Conservation (phyloP, 2,113 vertebrate species). For the Gasterosteus nipponicus region DNA sequence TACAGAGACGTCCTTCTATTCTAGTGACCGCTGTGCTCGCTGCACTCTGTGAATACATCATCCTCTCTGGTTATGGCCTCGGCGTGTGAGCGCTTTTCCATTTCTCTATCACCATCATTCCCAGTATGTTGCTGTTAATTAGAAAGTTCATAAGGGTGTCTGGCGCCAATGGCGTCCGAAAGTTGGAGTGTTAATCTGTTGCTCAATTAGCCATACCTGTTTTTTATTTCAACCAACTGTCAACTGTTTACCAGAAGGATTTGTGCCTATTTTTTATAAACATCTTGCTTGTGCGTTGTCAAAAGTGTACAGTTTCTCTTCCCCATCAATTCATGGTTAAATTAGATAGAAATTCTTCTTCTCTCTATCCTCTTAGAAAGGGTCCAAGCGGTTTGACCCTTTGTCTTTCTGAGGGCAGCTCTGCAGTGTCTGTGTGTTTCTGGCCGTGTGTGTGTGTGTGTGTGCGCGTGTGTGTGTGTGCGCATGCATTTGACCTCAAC, state of each 20-base stretch:
- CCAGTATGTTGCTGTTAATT: conserved; percentile 29
- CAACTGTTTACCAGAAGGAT: too few relatives aligned
- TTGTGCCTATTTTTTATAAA: neutral
- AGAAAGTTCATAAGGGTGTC: conserved; percentile 36
- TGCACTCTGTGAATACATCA: conserved; percentile 21
- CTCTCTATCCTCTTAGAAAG: neutral
- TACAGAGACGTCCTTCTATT: conserved; percentile 22
- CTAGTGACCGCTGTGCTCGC: conserved; percentile 31
- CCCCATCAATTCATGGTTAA: neutral
- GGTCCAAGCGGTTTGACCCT: neutral
- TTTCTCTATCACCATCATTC: conserved; percentile 39
- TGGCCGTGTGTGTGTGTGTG: conserved; percentile 1
- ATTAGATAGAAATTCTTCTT: neutral
- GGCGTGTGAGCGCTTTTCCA: conserved; percentile 25
- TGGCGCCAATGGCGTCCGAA: neutral
- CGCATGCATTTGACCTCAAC: conserved; percentile 60
- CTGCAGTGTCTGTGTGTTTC: neutral
- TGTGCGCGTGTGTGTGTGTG: conserved; percentile 7
- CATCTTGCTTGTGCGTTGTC: neutral
- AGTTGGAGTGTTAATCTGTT: conserved; percentile 31
- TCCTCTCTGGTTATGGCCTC: conserved; percentile 45
- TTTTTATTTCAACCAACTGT: too few relatives aligned
- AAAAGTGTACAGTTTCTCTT: too few relatives aligned
- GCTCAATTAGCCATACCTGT: neutral
- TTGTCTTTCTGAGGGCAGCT: neutral